Percentiles rank a stretch among this genome's conserved stretches.
These are phyloP conservation scores for Eremophila alpestris DNA, from an alignment of 2,797 vertebrate genomes.

Conservation along the genomic window DNA sequence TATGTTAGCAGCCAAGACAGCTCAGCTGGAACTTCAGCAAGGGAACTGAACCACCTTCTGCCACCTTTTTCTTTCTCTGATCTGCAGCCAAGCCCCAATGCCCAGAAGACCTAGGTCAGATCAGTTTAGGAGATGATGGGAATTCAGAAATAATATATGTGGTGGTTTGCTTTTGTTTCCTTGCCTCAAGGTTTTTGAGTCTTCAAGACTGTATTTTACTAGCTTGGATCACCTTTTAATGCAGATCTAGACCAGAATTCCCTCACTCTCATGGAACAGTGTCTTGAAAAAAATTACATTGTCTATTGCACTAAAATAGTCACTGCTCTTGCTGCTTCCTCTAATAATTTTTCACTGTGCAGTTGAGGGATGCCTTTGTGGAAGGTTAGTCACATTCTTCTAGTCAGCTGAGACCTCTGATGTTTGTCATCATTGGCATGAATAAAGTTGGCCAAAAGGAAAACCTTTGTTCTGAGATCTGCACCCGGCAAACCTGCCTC, in stretches of 20 bases:
- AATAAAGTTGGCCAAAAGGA: not conserved
- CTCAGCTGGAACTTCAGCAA: accelerated
- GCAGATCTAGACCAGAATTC: not conserved
- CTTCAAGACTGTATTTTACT: not conserved
- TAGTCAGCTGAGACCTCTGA: not conserved
- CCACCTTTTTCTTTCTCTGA: not conserved
- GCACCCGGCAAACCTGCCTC: not conserved
- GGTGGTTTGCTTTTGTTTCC: not conserved
- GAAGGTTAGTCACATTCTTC: not conserved
- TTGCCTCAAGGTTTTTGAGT: not conserved
- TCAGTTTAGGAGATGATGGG: not conserved
- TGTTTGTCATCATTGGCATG: not conserved
- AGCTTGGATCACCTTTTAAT: not conserved
- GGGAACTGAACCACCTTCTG: not conserved
- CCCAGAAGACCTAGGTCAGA: not conserved
- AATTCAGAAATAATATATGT: not conserved
- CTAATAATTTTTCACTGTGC: not conserved
- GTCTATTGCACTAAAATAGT: not conserved
- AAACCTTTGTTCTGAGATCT: not conserved
- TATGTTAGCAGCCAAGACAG: not conserved
- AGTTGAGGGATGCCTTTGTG: not conserved
- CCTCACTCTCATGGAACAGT: not conserved
- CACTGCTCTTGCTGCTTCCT: not conserved
- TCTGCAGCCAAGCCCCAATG: not conserved
- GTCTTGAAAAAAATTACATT: not conserved